Base-by-base conservation (phyloP, 1,140 invertebrate species). In the Drosophila bifasciata region DNA sequence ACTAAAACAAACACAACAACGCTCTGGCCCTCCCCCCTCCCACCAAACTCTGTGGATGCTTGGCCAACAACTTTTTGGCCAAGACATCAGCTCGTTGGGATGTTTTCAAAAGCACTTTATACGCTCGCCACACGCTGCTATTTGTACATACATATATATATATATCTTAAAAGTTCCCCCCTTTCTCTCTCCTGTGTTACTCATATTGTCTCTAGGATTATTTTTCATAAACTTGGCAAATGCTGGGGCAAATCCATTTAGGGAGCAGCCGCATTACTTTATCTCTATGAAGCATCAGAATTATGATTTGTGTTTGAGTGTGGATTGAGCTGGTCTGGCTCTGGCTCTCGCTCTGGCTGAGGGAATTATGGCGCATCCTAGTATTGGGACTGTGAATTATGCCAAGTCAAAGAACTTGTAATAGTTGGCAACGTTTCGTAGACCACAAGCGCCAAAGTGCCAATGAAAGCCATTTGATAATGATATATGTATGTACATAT, bases 151-250 rank as follows among this genome's bases (percentile, higher is more conserved):
- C 25, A 50, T 46, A 13, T 52, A 11, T 17, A 11, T 9, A 32
- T 1, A 56, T 74, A 46, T 57, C 13, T 46, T 17, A 21, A 58
- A 23, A 23, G 9, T 46, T 15, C n/a, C 32, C 55, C 28, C 39
- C 40, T 11, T 17, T n/a, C n/a, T n/a, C n/a, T n/a, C 28, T 23
- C 19, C 52, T 44, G 40, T 8, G 40, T 8, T 52, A 3, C 32
- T 5, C 32, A 13, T 50, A 57, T 53, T 15, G 46, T 55, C 55
- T 58, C 66, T 74, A 64, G 86, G 80, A 84, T 85, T 86, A 84
- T 85, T 80, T 85, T 85, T 85, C 80, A 86, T 85, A 85, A 85
- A 85, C 77, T 85, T 85, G 80, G 80, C 80, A 85, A 85, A 85
- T 85, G 80, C 50, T 85, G 70, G 66, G 77, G 67, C 73, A 85